phyloP scores from a whole-genome alignment of 2,797 vertebrate species.

The Hyperoplus lanceolatus region DNA sequence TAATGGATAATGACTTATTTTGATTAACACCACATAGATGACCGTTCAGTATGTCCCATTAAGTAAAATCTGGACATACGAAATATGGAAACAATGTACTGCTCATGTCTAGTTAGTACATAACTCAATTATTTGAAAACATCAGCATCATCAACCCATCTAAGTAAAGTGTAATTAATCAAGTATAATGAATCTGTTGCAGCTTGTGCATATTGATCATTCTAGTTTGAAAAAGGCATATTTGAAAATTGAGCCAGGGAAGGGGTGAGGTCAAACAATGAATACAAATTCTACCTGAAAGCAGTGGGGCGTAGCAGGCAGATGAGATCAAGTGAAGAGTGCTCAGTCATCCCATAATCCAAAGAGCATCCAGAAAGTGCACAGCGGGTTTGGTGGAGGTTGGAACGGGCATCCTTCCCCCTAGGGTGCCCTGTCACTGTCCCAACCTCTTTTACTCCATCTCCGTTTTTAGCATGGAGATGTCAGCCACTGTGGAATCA shows the following conservation, averaged over 20 bases:
- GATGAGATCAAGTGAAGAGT: slow-evolving; percentile 30
- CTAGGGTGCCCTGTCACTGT: slow-evolving; percentile 8
- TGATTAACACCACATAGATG: slow-evolving; percentile 61
- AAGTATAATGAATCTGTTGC: slow-evolving; percentile 39
- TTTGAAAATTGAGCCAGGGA: slow-evolving; percentile 14
- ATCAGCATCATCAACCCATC: slow-evolving; percentile 60
- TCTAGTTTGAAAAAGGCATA: slow-evolving; percentile 17
- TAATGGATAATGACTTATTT: slow-evolving; percentile 47
- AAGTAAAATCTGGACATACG: slow-evolving; percentile 37
- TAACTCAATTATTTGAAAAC: slow-evolving; percentile 50
- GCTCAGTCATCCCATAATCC: slow-evolving; percentile 36
- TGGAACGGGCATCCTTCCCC: slow-evolving; percentile 12
- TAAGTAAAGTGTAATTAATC: slow-evolving; percentile 48
- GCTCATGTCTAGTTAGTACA: slow-evolving; percentile 60
- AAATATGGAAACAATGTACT: slow-evolving; percentile 60
- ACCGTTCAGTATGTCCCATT: slow-evolving; percentile 33
- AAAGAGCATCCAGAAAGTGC: slow-evolving; percentile 30
- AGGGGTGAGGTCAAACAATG: slow-evolving; percentile 8
- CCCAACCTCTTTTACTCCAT: slow-evolving; percentile 49
- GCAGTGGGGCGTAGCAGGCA: slow-evolving; percentile 21
- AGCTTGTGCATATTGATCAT: slow-evolving; percentile 51
- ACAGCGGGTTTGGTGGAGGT: slow-evolving; percentile 40
- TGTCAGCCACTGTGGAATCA: slow-evolving; percentile 73
- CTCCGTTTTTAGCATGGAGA: slow-evolving; percentile 60
- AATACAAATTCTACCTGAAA: slow-evolving; percentile 24